Conservation (phyloP, 2,113 vertebrate species). For the Pachycephala philippinensis region DNA sequence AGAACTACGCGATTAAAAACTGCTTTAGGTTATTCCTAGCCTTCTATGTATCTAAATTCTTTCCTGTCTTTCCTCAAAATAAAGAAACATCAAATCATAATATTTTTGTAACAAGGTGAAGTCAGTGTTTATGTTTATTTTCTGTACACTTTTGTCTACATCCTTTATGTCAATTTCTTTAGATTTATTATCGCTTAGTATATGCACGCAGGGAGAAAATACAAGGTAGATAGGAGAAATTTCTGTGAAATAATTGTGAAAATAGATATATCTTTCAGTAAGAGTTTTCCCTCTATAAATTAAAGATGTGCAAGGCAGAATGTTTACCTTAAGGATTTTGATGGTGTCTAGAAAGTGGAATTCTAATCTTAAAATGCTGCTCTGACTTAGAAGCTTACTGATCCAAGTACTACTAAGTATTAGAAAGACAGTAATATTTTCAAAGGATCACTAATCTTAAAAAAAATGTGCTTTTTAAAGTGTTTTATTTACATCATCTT, state of each 20-base stretch:
- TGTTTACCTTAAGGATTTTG: not conserved
- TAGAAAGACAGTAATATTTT: not conserved
- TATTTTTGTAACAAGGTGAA: not conserved
- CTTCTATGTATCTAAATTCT: not conserved
- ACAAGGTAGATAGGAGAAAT: not conserved
- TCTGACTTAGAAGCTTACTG: not conserved
- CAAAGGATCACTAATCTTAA: not conserved
- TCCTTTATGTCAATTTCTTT: not conserved
- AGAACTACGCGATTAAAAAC: not conserved
- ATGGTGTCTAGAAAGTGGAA: not conserved
- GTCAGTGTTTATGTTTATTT: not conserved
- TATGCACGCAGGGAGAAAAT: not conserved
- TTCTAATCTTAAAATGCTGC: not conserved
- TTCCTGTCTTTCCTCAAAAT: not conserved
- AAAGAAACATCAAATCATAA: not conserved
- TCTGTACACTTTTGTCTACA: not conserved
- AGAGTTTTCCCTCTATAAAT: not conserved
- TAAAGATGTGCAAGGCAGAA: not conserved
- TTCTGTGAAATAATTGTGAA: not conserved
- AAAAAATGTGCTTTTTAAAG: not conserved
- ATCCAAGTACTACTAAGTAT: not conserved
- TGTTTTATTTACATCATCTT: not conserved
- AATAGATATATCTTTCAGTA: not conserved
- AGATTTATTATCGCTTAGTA: not conserved
- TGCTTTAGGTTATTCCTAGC: not conserved